Percentiles rank a stretch among this genome's conserved stretches.
Evolutionary conservation across 2,113 vertebrate genomes (phyloP).

Genomic region (Microtus montanus): DNA sequence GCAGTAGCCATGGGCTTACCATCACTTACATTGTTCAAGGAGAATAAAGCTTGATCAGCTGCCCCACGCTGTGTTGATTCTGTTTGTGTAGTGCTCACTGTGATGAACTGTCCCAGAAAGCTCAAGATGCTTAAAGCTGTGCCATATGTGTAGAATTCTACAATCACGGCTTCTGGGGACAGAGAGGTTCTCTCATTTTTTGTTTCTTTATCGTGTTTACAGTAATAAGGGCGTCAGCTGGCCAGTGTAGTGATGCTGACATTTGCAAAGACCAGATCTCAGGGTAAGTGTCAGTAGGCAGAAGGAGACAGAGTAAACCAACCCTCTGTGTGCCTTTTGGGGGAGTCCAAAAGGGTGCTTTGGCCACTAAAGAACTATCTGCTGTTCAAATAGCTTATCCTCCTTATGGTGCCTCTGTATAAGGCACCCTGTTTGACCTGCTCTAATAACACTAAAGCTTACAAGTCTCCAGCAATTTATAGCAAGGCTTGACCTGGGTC

Average conservation of each 20-base stretch:
- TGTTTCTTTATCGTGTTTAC: not conserved
- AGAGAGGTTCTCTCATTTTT: not conserved
- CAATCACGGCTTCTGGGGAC: not conserved
- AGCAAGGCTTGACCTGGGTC: not conserved
- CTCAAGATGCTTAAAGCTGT: not conserved
- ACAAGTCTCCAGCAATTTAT: not conserved
- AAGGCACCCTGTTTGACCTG: not conserved
- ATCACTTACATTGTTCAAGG: not conserved
- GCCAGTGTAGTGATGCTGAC: not conserved
- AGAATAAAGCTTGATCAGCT: conserved; percentile 14
- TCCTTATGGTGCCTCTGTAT: not conserved
- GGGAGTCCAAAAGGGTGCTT: not conserved
- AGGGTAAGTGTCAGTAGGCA: not conserved
- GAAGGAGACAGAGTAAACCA: not conserved
- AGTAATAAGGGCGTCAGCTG: not conserved
- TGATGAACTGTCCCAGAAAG: not conserved
- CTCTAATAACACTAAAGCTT: not conserved
- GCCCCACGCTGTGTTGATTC: not conserved
- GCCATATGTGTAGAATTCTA: not conserved
- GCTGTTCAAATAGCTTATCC: not conserved
- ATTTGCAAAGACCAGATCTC: not conserved
- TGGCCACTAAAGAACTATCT: not conserved
- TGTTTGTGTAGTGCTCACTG: not conserved
- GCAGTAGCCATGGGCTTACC: not conserved
- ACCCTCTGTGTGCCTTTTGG: not conserved